These are phyloP conservation scores for Hipposideros armiger DNA, from an alignment of 2,113 vertebrate genomes.

Conservation along the genomic window DNA sequence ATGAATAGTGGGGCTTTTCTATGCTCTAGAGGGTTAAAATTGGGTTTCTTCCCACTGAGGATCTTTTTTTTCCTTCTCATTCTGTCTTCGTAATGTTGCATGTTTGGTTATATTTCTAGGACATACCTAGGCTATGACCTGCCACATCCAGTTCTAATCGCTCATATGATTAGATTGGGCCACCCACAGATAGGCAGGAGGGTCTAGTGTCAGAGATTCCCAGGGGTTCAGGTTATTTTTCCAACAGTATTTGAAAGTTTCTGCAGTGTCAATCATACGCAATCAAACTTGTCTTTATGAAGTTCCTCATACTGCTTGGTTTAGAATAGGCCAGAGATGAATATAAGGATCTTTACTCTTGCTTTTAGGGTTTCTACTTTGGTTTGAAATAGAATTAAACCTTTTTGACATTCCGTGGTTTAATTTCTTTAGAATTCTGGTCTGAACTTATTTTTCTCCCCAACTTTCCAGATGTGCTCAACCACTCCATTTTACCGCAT, in stretches of 20 bases:
- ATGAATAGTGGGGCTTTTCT: slow-evolving; percentile 84
- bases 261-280: slow-evolving; percentile 54
- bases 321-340: slow-evolving; percentile 22
- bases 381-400: slow-evolving; percentile 34
- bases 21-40: slow-evolving; percentile 85
- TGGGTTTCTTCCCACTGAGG: slow-evolving; percentile 84
- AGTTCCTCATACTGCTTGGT: slow-evolving; percentile 44
- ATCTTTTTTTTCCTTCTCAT: slow-evolving; percentile 56
- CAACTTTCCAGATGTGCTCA: not conserved
- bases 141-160: slow-evolving; percentile 83
- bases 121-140: slow-evolving; percentile 79
- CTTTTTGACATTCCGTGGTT: not conserved
- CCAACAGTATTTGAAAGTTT: slow-evolving; percentile 71
- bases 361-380: slow-evolving; percentile 16
- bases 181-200: slow-evolving; percentile 53
- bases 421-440: not conserved
- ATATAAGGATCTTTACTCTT: slow-evolving; percentile 39
- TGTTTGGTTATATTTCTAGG: slow-evolving; percentile 85
- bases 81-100: slow-evolving; percentile 81
- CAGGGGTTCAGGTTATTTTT: slow-evolving; percentile 60
- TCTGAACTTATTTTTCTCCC: not conserved
- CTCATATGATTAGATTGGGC: slow-evolving; percentile 76
- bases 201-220: slow-evolving; percentile 33
- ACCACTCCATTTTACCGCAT: fast-evolving
- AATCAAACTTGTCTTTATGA: slow-evolving; percentile 50